phyloP scores from a whole-genome alignment of 2,888 invertebrate species.

The Dynastes tityus region DNA sequence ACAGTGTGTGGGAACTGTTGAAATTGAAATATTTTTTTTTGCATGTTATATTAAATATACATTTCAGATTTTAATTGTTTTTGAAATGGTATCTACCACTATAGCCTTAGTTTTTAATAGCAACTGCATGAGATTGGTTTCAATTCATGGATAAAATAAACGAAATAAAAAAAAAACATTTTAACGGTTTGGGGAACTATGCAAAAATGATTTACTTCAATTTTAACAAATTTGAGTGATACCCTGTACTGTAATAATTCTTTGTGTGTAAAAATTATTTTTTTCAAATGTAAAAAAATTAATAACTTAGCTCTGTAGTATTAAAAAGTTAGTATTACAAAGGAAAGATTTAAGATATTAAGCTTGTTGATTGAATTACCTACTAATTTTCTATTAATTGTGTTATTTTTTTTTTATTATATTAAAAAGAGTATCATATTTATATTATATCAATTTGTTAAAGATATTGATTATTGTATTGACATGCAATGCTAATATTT shows the following conservation, averaged over 20 bases:
- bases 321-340: conserved; percentile 35
- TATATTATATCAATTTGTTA: conserved; percentile 13
- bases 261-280: conserved; percentile 11
- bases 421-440: conserved; percentile 18
- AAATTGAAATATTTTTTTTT: too few species aligned
- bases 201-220: too few species aligned
- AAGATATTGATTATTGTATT: neutral
- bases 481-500: conserved; percentile 17
- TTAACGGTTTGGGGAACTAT: too few species aligned
- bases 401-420: conserved; percentile 14
- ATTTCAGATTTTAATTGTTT: too few species aligned
- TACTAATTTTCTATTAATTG: conserved; percentile 24
- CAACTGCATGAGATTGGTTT: too few species aligned
- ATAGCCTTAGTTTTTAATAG: too few species aligned
- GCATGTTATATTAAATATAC: too few species aligned
- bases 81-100: too few species aligned
- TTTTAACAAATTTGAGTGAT: too few species aligned
- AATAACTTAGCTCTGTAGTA: conserved; percentile 17
- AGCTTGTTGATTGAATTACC: conserved; percentile 26
- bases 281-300: conserved; percentile 20
- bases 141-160: too few species aligned
- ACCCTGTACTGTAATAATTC: neutral
- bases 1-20: neutral
- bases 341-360: conserved; percentile 26
- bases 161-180: too few species aligned